Evolutionary conservation across 2,113 vertebrate species (phyloP), one percentile per base, ranked within the genome.

Genomic region (Nibea albiflora): DNA sequence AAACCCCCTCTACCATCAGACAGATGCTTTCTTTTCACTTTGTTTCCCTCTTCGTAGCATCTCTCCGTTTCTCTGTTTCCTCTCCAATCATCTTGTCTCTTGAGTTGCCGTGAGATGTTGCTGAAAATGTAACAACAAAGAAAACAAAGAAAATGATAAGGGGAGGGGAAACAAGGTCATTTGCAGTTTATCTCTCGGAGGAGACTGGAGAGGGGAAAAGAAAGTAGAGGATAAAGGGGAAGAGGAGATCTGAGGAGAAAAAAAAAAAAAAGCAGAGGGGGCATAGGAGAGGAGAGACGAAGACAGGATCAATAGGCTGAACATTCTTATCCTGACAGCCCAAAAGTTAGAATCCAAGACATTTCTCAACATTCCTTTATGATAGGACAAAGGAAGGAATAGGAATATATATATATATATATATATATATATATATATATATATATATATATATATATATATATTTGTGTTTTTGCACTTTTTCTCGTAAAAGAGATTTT

Each of bases 141-240:
- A 60, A 87, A 85, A 93, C 82, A 75, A 62, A 76, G 64, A 79
- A 79, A 88, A 83, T 66, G 81, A 87, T 86, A 75, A 77, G 85
- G 35, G 71, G 31, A 85, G 49, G 49, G 76, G 50, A 90, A 87
- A 86, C 85, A 89, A 93, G 94, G 94, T 94, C 92, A 93, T 91
- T 81, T 84, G 66, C 66, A 92, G 91, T 93, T 94, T 94, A 90
- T 69, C 57, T 85, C 89, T 89, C 85, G 20, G 56, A 56, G 76
- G 85, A 86, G 54, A 63, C 53, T 68, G 74, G 75, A 76, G 72
- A 78, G 58, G 70, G 60, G 72, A 15, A 50, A 74, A 56, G 76
- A 77, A 68, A 66, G 42, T n/a, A 62, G 80, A 78, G 61, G 63
- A 79, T 67, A n/a, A 85, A 76, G 62, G 44, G 35, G 65, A 49